Base-by-base conservation (phyloP, 2,797 vertebrate genomes). In the Pseudocheirus occidentalis region DNA sequence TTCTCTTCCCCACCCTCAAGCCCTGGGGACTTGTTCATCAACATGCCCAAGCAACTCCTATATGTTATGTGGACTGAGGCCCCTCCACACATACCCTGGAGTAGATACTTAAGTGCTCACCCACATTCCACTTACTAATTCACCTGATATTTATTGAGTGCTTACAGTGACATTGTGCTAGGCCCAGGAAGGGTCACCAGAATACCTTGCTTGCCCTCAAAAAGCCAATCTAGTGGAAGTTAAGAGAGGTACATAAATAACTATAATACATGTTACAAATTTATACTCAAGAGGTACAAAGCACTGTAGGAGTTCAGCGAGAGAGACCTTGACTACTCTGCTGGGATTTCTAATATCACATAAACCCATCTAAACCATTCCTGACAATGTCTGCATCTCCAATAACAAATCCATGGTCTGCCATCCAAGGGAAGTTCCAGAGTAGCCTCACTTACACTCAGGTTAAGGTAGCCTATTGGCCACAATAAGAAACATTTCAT, bases 341-440 rank as follows among this genome's bases (percentile, higher is more conserved):
- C 73, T 27, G 73, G 24, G 24, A 87, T 95, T 96, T 91, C 94
- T 91, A 95, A 40, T 94, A 90, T 97, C 87, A 96, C 95, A 40
- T 94, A 96, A 96, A 59, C 28, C 94, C 93, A 97, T 92, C 46
- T 34, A 66, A 81, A 50, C 58, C 91, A 34, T 12, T 95, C 92
- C 95, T 91, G 87, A 66, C 90, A 95, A 62, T 92, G 31, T 93
- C 73, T 46, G 73, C 34, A 53, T 55, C 94, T 93, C 59, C 54
- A 58, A 27, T 29, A 27, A 93, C 40, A 94, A n/a, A 34, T 66
- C 91, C 53, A 46, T 29, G 5, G 34, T 52, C 52, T 58, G 62
- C 93, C 56, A 57, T 73, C 95, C 81, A 96, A 9, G 31, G 55
- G 59, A 96, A 13, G 2, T 91, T 95, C 58, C 53, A 73, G 93